Percentiles rank a stretch among this genome's conserved stretches.
Evolutionary conservation across 2,113 vertebrate species (phyloP).

Genomic region (Melanerpes aurifrons): DNA sequence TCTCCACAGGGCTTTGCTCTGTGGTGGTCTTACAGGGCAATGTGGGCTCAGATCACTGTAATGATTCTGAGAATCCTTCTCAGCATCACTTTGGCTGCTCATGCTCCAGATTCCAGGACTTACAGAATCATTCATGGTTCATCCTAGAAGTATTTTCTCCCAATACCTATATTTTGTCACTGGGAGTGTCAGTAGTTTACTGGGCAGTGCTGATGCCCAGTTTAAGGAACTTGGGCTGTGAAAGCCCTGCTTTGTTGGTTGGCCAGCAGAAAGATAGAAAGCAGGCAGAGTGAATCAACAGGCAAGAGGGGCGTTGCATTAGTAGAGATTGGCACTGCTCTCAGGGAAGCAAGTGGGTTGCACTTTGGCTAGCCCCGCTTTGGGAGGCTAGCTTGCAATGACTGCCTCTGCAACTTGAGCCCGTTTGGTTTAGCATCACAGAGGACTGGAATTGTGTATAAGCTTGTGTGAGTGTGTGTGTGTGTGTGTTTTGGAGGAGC

Average conservation of each 20-base stretch:
- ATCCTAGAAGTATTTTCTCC: background rate
- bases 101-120: background rate
- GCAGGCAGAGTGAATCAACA: background rate
- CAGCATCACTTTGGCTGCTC: background rate
- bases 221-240: background rate
- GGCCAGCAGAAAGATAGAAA: background rate
- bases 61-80: background rate
- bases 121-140: background rate
- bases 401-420: background rate
- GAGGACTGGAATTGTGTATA: background rate
- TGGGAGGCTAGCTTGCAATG: background rate
- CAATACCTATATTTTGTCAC: background rate
- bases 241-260: background rate
- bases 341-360: background rate
- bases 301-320: background rate
- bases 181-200: background rate
- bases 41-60: background rate
- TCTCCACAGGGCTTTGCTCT: background rate
- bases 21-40: accelerated
- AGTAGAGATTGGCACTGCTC: background rate
- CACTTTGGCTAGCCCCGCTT: background rate
- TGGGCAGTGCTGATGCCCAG: background rate
- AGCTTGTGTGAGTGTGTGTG: background rate
- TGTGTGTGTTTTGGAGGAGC: background rate
- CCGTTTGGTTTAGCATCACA: background rate